Base-by-base conservation (phyloP, 2,113 vertebrate genomes). In the Clarias batrachus region DNA sequence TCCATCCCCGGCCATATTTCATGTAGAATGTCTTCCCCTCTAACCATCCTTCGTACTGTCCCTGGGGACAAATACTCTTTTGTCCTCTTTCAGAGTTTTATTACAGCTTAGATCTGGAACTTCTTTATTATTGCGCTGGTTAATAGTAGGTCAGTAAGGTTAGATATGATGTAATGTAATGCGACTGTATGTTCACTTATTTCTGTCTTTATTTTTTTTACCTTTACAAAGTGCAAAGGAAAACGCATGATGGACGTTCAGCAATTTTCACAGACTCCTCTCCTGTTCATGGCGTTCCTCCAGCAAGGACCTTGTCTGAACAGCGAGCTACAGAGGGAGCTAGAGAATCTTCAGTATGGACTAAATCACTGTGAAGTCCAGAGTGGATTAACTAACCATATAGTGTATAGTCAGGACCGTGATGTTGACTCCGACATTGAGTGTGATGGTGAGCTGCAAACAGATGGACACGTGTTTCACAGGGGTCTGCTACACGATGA, bases 271-370 rank as follows among this genome's bases (percentile, higher is more conserved):
- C 17, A 84, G 66, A 27, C 82, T 1, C 66, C 91, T 9, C 81
- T 92, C 73, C 78, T 96, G 25, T 19, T 94, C 9, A 70, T 94
- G 5, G 66, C 89, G 30, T 96, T 96, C 84, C 91, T 93, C 10
- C 59, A 93, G 37, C 87, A 94, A 25, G 65, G 90, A 2, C 89
- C 89, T 83, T 77, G 78, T 21, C 9, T 2, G 1, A 86, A 85
- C 25, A 0, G 17, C 0, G 83, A 87, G 3, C 87, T 91, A 60
- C 0, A 4, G 6, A 23, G 65, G 1, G 93, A 93, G 79, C 83
- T 94, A 1, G 6, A 14, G 1, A 74, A 83, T 0, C 60, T 95
- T 79, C 4, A 52, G 0, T 56, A 57, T 4, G 73, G 90, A 0
- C 1, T 92, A 0, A 68, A n/a, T 0, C 2, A 37, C 73, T 23